phyloP scores from a whole-genome alignment of 2,797 vertebrate genomes.

The Rhynchotus rufescens region DNA sequence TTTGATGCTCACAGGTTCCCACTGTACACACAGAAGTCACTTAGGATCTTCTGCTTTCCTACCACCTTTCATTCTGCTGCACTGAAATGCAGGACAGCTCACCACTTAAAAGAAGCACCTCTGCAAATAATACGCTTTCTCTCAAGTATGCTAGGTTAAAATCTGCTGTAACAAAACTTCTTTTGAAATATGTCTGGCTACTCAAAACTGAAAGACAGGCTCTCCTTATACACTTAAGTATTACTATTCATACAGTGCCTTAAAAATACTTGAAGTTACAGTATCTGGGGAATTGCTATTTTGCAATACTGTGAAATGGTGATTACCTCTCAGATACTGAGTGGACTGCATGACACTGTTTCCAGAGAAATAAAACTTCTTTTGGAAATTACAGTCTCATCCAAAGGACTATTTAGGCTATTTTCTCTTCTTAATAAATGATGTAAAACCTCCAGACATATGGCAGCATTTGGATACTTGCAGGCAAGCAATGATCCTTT shows the following conservation, averaged over 20 bases:
- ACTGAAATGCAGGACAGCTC: neutral
- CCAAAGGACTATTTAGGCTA: neutral
- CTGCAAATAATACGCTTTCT: neutral
- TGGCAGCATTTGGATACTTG: conserved; percentile 56
- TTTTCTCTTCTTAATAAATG: conserved; percentile 49
- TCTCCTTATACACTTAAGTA: neutral
- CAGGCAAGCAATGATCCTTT: conserved; percentile 52
- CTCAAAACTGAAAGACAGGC: neutral
- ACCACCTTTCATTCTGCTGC: neutral
- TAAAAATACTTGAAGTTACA: neutral
- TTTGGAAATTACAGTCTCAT: neutral
- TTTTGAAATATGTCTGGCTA: neutral
- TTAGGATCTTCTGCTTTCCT: conserved; percentile 16
- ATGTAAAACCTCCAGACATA: conserved; percentile 45
- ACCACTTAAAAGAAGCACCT: neutral
- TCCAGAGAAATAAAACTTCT: neutral
- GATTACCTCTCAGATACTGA: neutral
- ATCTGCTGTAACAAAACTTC: neutral
- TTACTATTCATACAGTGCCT: neutral
- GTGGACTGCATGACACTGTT: neutral
- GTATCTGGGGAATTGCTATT: neutral
- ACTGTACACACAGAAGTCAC: neutral
- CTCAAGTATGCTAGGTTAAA: conserved; percentile 20
- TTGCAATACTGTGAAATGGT: neutral
- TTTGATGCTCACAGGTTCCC: neutral